Evolutionary conservation across 2,888 invertebrate genomes (phyloP).

Genomic region (Andrena fulva): DNA sequence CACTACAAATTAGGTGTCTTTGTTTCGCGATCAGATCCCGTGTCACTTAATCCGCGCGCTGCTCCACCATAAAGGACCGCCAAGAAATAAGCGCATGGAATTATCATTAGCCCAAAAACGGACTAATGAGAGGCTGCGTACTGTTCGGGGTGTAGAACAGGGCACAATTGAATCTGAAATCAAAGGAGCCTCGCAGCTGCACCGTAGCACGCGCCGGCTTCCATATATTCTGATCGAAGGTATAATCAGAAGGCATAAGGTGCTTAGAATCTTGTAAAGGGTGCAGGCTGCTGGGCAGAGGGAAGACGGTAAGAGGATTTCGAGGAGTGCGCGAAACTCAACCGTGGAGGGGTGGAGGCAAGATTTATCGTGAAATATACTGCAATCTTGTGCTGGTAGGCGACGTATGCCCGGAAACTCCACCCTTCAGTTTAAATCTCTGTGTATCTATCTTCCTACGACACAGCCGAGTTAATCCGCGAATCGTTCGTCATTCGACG

Average conservation of each 20-base stretch:
- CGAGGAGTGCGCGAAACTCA: constrained; percentile 57
- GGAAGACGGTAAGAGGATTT: constrained; percentile 67
- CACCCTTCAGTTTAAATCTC: constrained; percentile 63
- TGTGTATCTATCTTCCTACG: constrained; percentile 57
- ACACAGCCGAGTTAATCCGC: constrained; percentile 55
- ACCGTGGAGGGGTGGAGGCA: background rate
- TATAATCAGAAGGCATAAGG: constrained; percentile 65
- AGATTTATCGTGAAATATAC: constrained; percentile 66
- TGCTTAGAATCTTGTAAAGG: constrained; percentile 61
- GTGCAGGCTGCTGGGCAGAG: constrained; percentile 28
- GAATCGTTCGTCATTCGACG: constrained; percentile 56
- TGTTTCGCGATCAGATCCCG: background rate
- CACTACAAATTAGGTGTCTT: background rate
- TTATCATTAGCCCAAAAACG: constrained; percentile 31
- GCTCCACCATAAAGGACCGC: background rate
- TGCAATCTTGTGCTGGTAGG: constrained; percentile 56
- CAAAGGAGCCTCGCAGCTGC: constrained; percentile 40
- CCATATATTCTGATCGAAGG: constrained; percentile 52
- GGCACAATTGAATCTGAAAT: constrained; percentile 31
- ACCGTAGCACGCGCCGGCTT: background rate
- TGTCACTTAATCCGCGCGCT: background rate
- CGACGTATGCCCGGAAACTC: constrained; percentile 56
- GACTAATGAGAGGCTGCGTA: constrained; percentile 31
- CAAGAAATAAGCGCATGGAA: constrained; percentile 3
- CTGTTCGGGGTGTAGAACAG: background rate